Evolutionary conservation across 2,113 vertebrate species (phyloP), one percentile per base, ranked within the genome.

Genomic region (Ancistrus triradiatus): DNA sequence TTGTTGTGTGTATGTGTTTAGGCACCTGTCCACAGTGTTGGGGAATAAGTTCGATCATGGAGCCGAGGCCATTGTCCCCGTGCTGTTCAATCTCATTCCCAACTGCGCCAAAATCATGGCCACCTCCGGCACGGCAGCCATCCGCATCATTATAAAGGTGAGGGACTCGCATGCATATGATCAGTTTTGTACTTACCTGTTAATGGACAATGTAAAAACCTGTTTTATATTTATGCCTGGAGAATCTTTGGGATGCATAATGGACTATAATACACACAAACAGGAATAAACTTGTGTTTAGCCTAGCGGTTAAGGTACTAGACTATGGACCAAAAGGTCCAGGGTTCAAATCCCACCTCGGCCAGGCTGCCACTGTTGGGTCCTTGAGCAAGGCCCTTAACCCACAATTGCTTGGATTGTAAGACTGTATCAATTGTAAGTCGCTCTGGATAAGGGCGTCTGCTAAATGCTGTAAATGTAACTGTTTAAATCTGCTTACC

Each of bases 41-140:
- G 94, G 93, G 66, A 97, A 98, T 82, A 98, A 91, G 74, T 98
- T 95, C 78, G 95, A 98, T 79, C 95, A 98, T 59, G 94, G 93
- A 44, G 95, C 95, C 6, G 95, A 98, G 83, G 93, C 90, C 69
- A 98, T 98, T 31, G 93, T 98, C 72, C 95, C 95, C 50, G 92
- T 93, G 11, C 90, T 98, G 69, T 98, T 98, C 81, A 98, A 98
- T 77, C 92, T 98, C 77, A 93, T 98, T 77, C 95, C 95, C 70
- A 98, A 97, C 80, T 95, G 93, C 79, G 93, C 94, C 81, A 98
- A 97, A 88, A 85, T 98, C 74, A 98, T 98, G 95, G 91, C 95
- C 47, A 91, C 88, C 19, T 98, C 95, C 2, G 95, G 95, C 11
- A 95, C 93, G 0, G 91, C 90, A 0, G 95, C 95, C 43, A 96